These are phyloP conservation scores for Silurus lanzhouensis DNA, from an alignment of 2,797 vertebrate species.

Conservation along the genomic window DNA sequence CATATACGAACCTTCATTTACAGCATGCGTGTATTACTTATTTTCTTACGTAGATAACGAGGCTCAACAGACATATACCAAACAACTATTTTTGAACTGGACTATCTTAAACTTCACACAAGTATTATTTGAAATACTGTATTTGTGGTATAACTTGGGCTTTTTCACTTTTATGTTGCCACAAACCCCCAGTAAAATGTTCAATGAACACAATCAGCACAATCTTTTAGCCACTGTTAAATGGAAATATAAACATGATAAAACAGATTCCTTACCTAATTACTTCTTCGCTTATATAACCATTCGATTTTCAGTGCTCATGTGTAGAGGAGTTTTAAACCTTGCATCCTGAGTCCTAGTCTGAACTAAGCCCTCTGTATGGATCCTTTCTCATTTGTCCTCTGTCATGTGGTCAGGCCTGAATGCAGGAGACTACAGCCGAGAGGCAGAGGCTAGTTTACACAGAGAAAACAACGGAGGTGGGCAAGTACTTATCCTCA, in stretches of 20 bases:
- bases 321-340: background rate
- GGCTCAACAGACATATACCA: background rate
- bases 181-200: background rate
- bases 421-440: conserved; percentile 27
- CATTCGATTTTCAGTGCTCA: conserved; percentile 29
- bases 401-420: conserved; percentile 9
- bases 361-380: conserved; percentile 1
- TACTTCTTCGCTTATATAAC: conserved; percentile 31
- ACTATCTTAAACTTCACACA: background rate
- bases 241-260: conserved; percentile 29
- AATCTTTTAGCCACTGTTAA: background rate
- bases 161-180: background rate
- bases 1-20: no score
- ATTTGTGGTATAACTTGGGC: background rate
- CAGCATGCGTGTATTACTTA: background rate
- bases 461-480: conserved; percentile 22
- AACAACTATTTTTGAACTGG: background rate
- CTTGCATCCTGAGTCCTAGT: conserved; percentile 30
- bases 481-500: conserved; percentile 29
- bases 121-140: background rate
- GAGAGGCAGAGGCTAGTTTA: conserved; percentile 19
- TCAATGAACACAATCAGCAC: background rate
- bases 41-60: conserved; percentile 17
- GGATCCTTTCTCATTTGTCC: conserved; percentile 7
- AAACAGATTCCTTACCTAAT: conserved; percentile 44